Evolutionary conservation across 2,888 invertebrate species (phyloP), one percentile per base, ranked within the genome.

Genomic region (Rotaria magnacalcarata): DNA sequence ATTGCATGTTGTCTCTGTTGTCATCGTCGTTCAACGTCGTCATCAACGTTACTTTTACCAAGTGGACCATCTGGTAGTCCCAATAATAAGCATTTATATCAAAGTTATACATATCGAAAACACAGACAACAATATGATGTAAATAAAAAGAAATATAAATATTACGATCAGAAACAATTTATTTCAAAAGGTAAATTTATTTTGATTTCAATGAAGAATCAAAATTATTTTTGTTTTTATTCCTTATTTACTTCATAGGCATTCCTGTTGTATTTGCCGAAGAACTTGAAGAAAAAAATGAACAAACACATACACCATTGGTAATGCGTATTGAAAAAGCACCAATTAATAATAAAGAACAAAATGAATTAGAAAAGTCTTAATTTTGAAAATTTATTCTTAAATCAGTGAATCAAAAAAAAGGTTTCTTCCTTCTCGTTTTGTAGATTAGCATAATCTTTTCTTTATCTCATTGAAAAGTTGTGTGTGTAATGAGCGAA

Each of bases 251-350:
- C 19, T n/a, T 47, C 24, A 41, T n/a, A 80, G 80, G 80, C 11
- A 80, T 80, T n/a, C 80, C 80, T 80, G 80, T 80, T n/a, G 80
- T 80, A 47, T 80, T 80, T 47, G 80, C 80, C 19, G 80, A 80
- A 47, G 80, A 80, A 80, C 47, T 80, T 10, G 80, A 80, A 41
- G 80, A 80, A 80, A 43, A 47, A 47, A 8, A n/a, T 47, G 47
- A 80, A 47, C 47, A 80, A 47, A 47, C 80, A 47, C 80, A 80
- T 80, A 80, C 80, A 80, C 80, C 80, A 47, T 47, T 80, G 24
- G 80, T 80, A 11, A 80, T 80, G 80, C 80, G 80, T n/a, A 80
- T 80, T 47, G 80, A 80, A 80, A 80, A 80, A n/a, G 47, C 80
- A 24, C 47, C 80, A 80, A 24, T 47, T 41, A n/a, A 80, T 80